A percentile compares a stretch with the other conserved stretches of the same genome.
Evolutionary conservation across 2,888 invertebrate genomes (phyloP).

Genomic region (Aleiodes alternator): DNA sequence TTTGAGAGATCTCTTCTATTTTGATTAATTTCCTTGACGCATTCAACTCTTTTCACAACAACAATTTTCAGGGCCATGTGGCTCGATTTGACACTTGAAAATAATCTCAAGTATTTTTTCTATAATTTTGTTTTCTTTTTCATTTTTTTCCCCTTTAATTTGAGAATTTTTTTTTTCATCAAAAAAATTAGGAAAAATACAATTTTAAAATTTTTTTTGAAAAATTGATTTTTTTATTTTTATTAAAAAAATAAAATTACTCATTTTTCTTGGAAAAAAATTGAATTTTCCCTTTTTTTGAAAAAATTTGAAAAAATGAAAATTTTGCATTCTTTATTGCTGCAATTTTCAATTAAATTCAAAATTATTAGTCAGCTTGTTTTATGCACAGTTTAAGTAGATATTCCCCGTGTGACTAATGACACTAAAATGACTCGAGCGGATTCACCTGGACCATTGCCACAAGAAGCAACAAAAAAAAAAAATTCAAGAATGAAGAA

Average conservation of each 20-base stretch:
- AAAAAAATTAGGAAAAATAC: too few species aligned
- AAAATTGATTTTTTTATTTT: not conserved
- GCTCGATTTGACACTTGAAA: not conserved
- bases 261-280: not conserved
- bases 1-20: not conserved
- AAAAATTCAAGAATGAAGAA: too few species aligned
- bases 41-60: not conserved
- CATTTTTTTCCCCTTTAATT: not conserved
- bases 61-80: not conserved
- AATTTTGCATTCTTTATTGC: not conserved
- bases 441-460: slow-evolving; percentile 1
- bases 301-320: not conserved
- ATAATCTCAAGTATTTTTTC: not conserved
- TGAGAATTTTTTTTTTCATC: not conserved
- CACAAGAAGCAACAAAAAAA: not conserved
- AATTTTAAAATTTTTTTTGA: too few species aligned
- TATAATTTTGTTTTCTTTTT: not conserved
- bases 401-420: slow-evolving; percentile 13
- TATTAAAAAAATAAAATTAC: not conserved
- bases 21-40: not conserved
- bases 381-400: not conserved
- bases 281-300: not conserved
- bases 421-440: not conserved
- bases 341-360: not conserved
- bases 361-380: slow-evolving; percentile 9